Evolutionary conservation across 1,140 invertebrate genomes (phyloP).

Genomic region (Hyposmocoma kahamanoa): DNA sequence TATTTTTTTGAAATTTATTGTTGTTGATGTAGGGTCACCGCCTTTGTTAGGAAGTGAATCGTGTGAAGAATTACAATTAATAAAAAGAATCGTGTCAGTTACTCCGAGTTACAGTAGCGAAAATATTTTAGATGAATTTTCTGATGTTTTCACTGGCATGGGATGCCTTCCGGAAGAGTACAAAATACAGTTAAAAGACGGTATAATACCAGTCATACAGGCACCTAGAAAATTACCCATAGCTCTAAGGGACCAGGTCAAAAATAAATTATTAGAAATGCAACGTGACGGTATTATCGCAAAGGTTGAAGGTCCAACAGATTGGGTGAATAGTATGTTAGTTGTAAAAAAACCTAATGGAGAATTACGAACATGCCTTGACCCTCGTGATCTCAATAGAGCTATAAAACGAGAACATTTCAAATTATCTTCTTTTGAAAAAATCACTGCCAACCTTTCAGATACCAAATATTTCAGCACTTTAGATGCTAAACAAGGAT

Average conservation of each 20-base stretch:
- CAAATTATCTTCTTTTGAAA: slow-evolving; percentile 1
- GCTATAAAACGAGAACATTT: slow-evolving; percentile 4
- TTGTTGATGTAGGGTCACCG: slow-evolving; percentile 7
- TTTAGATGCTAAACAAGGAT: slow-evolving; percentile 34
- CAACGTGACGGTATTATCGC: slow-evolving; percentile 1
- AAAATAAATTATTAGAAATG: slow-evolving; percentile 8
- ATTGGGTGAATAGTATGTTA: slow-evolving; percentile 64
- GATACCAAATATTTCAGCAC: slow-evolving; percentile 1
- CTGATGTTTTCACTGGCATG: slow-evolving; percentile 6
- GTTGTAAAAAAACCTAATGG: slow-evolving; percentile 61
- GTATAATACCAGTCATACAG: slow-evolving; percentile 3
- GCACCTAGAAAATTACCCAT: slow-evolving; percentile 8
- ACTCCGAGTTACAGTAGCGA: no score
- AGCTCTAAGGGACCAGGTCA: slow-evolving; percentile 3
- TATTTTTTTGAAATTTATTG: slow-evolving; percentile 7
- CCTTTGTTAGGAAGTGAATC: slow-evolving; percentile 4
- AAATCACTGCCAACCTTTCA: slow-evolving; percentile 1
- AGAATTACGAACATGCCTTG: slow-evolving; percentile 2
- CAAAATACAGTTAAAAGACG: slow-evolving; percentile 6
- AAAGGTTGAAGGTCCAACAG: slow-evolving; percentile 17
- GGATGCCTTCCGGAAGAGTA: slow-evolving; percentile 8
- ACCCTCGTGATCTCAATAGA: slow-evolving; percentile 6
- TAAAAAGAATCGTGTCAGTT: not conserved
- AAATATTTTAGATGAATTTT: slow-evolving; percentile 5
- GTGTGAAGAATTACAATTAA: slow-evolving; percentile 7